Evolutionary conservation across 1,140 invertebrate species (phyloP), one percentile per base, ranked within the genome.

Genomic region (Apis cerana): DNA sequence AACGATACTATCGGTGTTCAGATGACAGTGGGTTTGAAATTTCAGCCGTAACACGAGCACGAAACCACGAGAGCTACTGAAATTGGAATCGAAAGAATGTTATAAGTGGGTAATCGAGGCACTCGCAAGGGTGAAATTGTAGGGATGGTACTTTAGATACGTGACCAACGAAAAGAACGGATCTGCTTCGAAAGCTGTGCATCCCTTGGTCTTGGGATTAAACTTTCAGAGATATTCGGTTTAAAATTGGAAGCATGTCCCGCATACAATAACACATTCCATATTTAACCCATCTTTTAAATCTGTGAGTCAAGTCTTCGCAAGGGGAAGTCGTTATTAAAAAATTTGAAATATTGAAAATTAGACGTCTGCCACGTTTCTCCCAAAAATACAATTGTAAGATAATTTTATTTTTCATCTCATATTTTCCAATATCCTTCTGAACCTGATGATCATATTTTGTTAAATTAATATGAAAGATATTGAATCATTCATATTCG

Each of bases 71-170:
- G 19, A 52, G n/a, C 48, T 50, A 21, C 48, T 52, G 68, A 43
- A 70, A 70, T 52, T 70, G 48, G 68, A 70, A 70, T 70, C 43
- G 43, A 52, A 70, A 19, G 68, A 70, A 52, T 70, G 68, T 70
- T 70, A 70, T 70, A 15, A 48, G 2, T 23, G 48, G 48, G 68
- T 70, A 70, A 70, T 70, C 68, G 68, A 70, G 48, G 68, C 27
- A 33, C 17, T 17, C 68, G 9, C 68, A n/a, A 17, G 48, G 43
- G 68, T 23, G 68, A 70, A 52, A 70, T 70, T 52, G 48, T 70
- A 27, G 48, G n/a, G 48, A 70, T 70, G n/a, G 21, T 70, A n/a
- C 52, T 70, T 70, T 70, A 70, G 48, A 70, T 21, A 70, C 68
- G 68, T 70, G 68, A 70, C 68, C n/a, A 52, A 33, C 11, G n/a